A percentile compares a stretch with the other conserved stretches of the same genome.
Evolutionary conservation across 2,113 vertebrate genomes (phyloP).

Genomic region (Rhinolophus ferrumequinum): DNA sequence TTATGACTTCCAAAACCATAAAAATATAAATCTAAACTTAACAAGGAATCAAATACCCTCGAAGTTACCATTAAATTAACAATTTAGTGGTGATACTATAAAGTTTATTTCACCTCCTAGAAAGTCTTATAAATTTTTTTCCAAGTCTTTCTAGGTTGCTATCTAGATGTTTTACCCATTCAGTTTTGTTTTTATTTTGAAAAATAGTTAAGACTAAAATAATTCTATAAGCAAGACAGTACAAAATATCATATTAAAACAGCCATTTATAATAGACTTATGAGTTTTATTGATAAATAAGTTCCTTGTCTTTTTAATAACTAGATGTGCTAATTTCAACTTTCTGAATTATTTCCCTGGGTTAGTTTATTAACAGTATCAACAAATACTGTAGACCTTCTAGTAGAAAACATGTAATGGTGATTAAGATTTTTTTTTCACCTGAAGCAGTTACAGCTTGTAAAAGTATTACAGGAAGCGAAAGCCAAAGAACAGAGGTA

Average conservation of each 20-base stretch:
- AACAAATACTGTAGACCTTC: not conserved
- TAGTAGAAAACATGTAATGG: not conserved
- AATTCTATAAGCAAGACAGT: not conserved
- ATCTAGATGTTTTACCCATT: not conserved
- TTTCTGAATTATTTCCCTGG: not conserved
- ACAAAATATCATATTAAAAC: not conserved
- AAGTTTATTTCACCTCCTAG: slow-evolving; percentile 54
- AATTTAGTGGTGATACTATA: slow-evolving; percentile 69
- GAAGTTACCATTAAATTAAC: slow-evolving; percentile 79
- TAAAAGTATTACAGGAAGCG: slow-evolving; percentile 54
- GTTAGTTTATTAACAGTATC: not conserved
- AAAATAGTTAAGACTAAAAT: not conserved
- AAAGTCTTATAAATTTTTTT: not conserved
- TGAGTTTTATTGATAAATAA: not conserved
- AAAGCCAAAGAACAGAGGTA: slow-evolving; percentile 56
- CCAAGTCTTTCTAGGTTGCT: not conserved
- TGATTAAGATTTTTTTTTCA: slow-evolving; percentile 54
- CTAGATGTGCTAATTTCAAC: not conserved
- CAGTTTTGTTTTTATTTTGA: not conserved
- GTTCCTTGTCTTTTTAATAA: not conserved
- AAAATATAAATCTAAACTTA: slow-evolving; percentile 86
- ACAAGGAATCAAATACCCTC: slow-evolving; percentile 76
- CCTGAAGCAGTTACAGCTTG: slow-evolving; percentile 45
- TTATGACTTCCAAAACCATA: slow-evolving; percentile 77
- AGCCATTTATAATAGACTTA: not conserved